phyloP scores from a whole-genome alignment of 2,888 invertebrate genomes.

The Melieria picta region DNA sequence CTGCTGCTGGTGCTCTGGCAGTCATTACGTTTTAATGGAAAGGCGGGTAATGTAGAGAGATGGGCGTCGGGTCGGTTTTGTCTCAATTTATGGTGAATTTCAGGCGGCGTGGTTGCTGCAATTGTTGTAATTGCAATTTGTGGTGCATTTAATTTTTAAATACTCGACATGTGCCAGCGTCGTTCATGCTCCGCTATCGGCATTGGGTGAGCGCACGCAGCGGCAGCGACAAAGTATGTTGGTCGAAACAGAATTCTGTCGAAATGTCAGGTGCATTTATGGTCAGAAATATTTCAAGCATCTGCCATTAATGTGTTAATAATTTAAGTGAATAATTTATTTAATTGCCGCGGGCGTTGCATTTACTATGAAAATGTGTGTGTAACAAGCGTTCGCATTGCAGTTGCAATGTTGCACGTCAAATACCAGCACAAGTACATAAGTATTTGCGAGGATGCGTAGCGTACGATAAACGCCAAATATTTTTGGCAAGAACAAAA shows the following conservation, averaged over 20 bases:
- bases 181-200: too few relatives aligned
- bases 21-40: conserved; percentile 33
- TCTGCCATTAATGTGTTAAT: conserved; percentile 46
- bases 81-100: conserved; percentile 58
- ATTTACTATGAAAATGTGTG: too few relatives aligned
- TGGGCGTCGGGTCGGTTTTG: conserved; percentile 47
- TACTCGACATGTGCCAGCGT: conserved; percentile 1
- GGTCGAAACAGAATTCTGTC: neutral
- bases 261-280: conserved; percentile 29
- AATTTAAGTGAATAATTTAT: conserved; percentile 10
- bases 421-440: too few relatives aligned
- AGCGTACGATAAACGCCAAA: too few relatives aligned
- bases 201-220: neutral
- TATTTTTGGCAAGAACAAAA: too few relatives aligned
- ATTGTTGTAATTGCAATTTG: conserved; percentile 41
- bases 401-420: too few relatives aligned
- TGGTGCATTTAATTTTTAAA: conserved; percentile 42
- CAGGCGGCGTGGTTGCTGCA: conserved; percentile 38
- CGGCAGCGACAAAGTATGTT: neutral
- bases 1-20: conserved; percentile 37
- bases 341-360: too few relatives aligned
- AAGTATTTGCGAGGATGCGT: too few relatives aligned
- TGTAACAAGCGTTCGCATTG: too few relatives aligned
- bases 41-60: too few relatives aligned
- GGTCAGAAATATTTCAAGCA: conserved; percentile 52